Evolutionary conservation across 2,888 invertebrate species (phyloP).

Genomic region (Acanthopleura granulata): DNA sequence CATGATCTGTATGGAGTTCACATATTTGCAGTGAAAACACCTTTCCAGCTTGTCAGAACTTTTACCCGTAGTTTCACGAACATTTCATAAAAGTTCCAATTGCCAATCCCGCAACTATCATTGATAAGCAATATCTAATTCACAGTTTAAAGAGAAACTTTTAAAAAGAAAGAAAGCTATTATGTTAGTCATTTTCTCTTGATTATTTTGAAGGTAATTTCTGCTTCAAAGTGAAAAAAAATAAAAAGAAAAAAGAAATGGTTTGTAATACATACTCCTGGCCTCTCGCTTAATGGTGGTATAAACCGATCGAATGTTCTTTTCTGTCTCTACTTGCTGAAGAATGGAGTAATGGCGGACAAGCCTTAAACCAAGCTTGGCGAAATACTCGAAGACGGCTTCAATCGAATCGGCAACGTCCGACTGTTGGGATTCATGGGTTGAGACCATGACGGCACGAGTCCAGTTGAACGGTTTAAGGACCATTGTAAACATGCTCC

Average conservation of each 20-base stretch:
- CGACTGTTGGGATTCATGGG: slow-evolving; percentile 35
- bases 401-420: slow-evolving; percentile 39
- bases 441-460: slow-evolving; percentile 45
- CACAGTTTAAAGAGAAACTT: too few relatives aligned
- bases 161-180: too few relatives aligned
- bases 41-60: too few relatives aligned
- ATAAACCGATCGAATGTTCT: slow-evolving; percentile 38
- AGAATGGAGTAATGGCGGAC: slow-evolving; percentile 43
- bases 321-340: slow-evolving; percentile 24
- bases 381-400: slow-evolving; percentile 29
- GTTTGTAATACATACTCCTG: slow-evolving; percentile 48
- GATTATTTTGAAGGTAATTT: too few relatives aligned
- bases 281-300: slow-evolving; percentile 48
- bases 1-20: too few relatives aligned
- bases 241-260: neutral
- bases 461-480: slow-evolving; percentile 45
- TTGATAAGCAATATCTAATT: too few relatives aligned
- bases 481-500: slow-evolving; percentile 45
- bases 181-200: too few relatives aligned
- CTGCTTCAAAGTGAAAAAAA: neutral
- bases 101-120: too few relatives aligned
- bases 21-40: too few relatives aligned
- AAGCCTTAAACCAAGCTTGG: slow-evolving; percentile 34
- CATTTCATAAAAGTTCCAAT: too few relatives aligned
- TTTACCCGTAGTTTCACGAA: too few relatives aligned